phyloP scores from a whole-genome alignment of 2,888 invertebrate genomes.

The Cantharis lateralis region DNA sequence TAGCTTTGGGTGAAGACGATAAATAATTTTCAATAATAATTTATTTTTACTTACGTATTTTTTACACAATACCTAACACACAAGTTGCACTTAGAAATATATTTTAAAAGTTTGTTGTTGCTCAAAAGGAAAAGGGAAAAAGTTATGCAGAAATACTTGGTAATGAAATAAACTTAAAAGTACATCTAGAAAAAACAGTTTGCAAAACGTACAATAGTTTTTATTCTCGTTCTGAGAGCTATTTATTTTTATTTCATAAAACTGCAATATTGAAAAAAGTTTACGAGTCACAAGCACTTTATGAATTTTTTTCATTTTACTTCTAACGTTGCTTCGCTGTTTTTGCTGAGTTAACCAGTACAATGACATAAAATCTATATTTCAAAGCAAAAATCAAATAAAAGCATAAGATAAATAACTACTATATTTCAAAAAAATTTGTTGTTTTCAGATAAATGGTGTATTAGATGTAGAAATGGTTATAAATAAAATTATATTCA shows the following conservation, averaged over 20 bases:
- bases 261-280: slow-evolving; percentile 10
- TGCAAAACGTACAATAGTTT: not conserved
- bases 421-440: slow-evolving; percentile 11
- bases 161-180: not conserved
- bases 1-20: not conserved
- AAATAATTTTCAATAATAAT: not conserved
- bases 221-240: slow-evolving; percentile 1
- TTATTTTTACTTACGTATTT: not conserved
- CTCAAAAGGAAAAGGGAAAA: not conserved
- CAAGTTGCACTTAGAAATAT: no score
- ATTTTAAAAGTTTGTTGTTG: not conserved
- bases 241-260: slow-evolving; percentile 9
- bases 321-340: slow-evolving; percentile 8
- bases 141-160: not conserved
- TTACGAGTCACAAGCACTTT: slow-evolving; percentile 13
- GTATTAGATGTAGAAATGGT: slow-evolving; percentile 13
- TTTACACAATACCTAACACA: not conserved
- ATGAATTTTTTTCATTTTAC: slow-evolving; percentile 14
- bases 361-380: slow-evolving; percentile 18
- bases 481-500: not conserved
- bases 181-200: not conserved
- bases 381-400: slow-evolving; percentile 16
- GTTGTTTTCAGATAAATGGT: slow-evolving; percentile 10
- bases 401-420: slow-evolving; percentile 12
- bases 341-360: slow-evolving; percentile 13